Conservation (phyloP, 2,888 invertebrate genomes). For the Synergus itoensis region DNA sequence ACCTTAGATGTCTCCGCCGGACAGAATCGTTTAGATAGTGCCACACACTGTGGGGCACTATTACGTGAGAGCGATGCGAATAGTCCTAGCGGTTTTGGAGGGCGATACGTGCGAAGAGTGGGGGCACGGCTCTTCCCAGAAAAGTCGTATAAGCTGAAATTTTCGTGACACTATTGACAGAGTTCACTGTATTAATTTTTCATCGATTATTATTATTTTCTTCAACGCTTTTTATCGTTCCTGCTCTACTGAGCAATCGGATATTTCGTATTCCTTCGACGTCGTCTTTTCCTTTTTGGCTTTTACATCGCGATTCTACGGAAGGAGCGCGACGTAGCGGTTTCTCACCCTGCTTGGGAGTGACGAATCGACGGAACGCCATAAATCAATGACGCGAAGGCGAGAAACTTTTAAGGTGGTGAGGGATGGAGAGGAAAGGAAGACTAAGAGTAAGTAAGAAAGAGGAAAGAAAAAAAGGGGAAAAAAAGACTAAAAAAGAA, state of each 20-base stretch:
- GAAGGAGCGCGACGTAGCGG: background rate
- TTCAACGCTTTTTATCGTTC: background rate
- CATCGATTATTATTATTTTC: background rate
- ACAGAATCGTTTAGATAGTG: too few relatives aligned
- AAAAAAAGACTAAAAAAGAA: constrained; percentile 47
- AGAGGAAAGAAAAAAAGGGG: constrained; percentile 42
- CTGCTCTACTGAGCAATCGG: background rate
- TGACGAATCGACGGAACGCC: constrained; percentile 62
- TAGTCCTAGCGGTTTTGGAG: too few relatives aligned
- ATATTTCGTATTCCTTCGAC: background rate
- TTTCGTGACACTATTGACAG: too few relatives aligned
- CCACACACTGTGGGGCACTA: too few relatives aligned
- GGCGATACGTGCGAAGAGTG: too few relatives aligned
- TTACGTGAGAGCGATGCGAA: too few relatives aligned
- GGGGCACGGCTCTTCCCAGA: too few relatives aligned
- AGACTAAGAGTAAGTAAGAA: constrained; percentile 53
- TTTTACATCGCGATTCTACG: constrained; percentile 1
- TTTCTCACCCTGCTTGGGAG: constrained; percentile 39
- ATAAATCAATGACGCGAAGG: constrained; percentile 71
- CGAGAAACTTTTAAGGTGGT: constrained; percentile 61
- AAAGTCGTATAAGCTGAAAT: too few relatives aligned
- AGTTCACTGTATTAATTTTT: background rate
- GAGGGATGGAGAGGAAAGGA: constrained; percentile 46
- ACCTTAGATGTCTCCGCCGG: too few relatives aligned
- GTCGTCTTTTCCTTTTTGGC: background rate